Base-by-base conservation (phyloP, 2,888 invertebrate genomes). In the Euzophera pinguis region DNA sequence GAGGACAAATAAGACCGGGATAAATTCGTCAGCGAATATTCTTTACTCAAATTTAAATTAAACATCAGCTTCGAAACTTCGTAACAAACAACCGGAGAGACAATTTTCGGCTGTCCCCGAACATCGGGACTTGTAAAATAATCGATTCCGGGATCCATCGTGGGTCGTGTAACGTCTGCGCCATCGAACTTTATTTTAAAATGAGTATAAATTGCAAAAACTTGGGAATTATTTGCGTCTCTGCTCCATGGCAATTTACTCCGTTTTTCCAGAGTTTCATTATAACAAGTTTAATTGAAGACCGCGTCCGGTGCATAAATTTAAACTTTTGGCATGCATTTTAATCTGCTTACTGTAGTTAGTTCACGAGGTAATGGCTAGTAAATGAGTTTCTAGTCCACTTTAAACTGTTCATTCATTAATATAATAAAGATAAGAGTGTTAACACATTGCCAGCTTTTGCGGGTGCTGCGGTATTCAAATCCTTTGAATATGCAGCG, bases 231-330 rank as follows among this genome's bases (percentile, higher is more conserved):
- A 85, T 85, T 84, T 81, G 75, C 78, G 77, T 80, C 79, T 76
- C 74, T 65, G 64, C 67, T 74, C 74, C 72, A 71, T 71, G 74
- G 78, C 78, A 80, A 81, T 81, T 84, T 78, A 75, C 73, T 76
- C 75, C 71, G 82, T 84, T 85, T 84, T 85, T 83, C 74, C 76
- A 74, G 71, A 77, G 79, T 84, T 85, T 82, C 80, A 81, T 84
- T 83, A 80, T 81, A 84, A 84, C 82, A 84, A 85, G 81, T 86
- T 87, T 85, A 85, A 87, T 88, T 84, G 84, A 85, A 86, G 85
- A 83, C 81, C 81, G 76, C 78, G 81, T 81, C 83, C 83, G 78
- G 81, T 80, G 77, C 80, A 81, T 86, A 84, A 85, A 87, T 87
- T 85, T 79, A 77, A 88, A 86, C 80, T 86, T 86, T 84, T 71